Percentiles rank a stretch among this genome's conserved stretches.
phyloP scores from a whole-genome alignment of 2,797 vertebrate genomes.

The Bucorvus abyssinicus region DNA sequence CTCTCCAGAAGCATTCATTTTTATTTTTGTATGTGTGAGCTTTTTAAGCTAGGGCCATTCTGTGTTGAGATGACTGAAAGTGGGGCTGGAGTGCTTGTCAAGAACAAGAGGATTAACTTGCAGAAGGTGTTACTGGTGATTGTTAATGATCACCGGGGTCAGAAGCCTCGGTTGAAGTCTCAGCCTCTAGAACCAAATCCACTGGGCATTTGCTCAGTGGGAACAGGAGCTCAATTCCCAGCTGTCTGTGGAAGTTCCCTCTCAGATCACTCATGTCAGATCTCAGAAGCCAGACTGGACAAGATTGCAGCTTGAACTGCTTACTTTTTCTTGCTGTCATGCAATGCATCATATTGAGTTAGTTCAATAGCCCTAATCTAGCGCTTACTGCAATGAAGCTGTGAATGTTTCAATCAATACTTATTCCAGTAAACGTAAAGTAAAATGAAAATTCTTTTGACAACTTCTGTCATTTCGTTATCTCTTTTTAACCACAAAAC shows the following conservation, averaged over 20 bases:
- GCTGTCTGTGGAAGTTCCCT: background rate
- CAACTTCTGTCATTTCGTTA: conserved; percentile 32
- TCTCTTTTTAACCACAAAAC: background rate
- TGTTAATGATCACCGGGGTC: background rate
- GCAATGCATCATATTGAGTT: background rate
- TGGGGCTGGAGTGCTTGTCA: background rate
- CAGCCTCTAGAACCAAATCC: background rate
- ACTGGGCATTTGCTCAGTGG: background rate
- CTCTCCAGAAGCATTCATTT: background rate
- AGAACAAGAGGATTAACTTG: background rate
- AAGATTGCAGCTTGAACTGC: background rate
- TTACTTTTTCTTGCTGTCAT: conserved; percentile 35
- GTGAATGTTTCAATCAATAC: conserved; percentile 34
- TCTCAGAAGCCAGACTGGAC: too few species aligned
- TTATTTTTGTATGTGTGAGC: background rate
- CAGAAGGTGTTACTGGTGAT: background rate
- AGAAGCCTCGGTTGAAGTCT: background rate
- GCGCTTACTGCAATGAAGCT: background rate
- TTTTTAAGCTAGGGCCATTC: background rate
- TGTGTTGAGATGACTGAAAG: background rate
- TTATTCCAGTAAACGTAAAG: background rate
- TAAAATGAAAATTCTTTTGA: conserved; percentile 41
- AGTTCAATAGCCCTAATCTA: conserved; percentile 7
- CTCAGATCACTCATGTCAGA: background rate
- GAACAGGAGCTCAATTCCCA: background rate